Conservation (phyloP, 2,797 vertebrate species). For the Limnodromus scolopaceus region DNA sequence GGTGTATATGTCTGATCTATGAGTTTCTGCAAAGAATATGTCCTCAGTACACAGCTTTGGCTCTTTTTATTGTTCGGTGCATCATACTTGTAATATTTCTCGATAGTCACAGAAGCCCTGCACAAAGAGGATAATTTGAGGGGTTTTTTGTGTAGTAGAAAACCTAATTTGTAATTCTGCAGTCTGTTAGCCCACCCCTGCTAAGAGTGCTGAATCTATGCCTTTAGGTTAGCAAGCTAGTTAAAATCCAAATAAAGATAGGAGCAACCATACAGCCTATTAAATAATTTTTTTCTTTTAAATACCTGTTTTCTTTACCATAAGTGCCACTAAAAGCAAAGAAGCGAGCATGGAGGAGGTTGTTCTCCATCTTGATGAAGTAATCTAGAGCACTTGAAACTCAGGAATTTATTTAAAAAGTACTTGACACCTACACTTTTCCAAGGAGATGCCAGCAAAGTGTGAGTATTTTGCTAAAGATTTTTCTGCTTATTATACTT, state of each 20-base stretch:
- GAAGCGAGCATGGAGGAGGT: rapidly evolving
- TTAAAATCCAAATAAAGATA: not conserved
- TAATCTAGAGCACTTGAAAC: not conserved
- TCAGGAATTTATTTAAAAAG: not conserved
- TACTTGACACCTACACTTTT: not conserved
- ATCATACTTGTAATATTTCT: not conserved
- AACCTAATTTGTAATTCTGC: not conserved
- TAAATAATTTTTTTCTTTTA: not conserved
- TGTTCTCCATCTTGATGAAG: not conserved
- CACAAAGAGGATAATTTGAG: not conserved
- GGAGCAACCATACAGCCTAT: not conserved
- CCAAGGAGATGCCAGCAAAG: not conserved
- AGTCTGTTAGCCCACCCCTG: not conserved
- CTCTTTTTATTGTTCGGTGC: not conserved
- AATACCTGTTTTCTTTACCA: not conserved
- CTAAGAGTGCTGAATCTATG: not conserved
- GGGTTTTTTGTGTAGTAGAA: not conserved
- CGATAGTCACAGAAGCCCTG: not conserved
- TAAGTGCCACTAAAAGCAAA: not conserved
- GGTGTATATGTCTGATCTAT: not conserved
- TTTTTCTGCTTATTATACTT: not conserved
- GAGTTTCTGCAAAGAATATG: not conserved
- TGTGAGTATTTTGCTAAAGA: not conserved
- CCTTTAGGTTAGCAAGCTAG: not conserved
- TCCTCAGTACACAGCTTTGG: not conserved